phyloP scores from a whole-genome alignment of 2,113 vertebrate species.

The Pavo muticus region DNA sequence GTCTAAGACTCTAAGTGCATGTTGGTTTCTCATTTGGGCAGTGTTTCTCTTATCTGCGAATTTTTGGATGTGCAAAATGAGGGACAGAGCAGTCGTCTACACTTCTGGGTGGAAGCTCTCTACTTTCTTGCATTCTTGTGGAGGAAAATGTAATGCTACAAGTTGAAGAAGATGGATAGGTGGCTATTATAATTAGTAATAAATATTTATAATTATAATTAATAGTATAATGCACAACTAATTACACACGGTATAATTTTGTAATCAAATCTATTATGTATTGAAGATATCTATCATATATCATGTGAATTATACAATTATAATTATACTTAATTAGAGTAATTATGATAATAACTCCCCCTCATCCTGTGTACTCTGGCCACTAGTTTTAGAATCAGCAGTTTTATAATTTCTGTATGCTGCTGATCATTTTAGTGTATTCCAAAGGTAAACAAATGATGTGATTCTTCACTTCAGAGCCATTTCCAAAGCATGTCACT shows the following conservation, averaged over 20 bases:
- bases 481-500: not conserved
- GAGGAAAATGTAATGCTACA: not conserved
- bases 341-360: not conserved
- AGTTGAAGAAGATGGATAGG: not conserved
- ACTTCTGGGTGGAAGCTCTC: not conserved
- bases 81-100: fast-evolving
- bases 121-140: not conserved
- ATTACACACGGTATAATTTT: not conserved
- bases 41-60: fast-evolving
- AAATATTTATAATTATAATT: not conserved
- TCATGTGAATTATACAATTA: not conserved
- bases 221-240: not conserved
- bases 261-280: not conserved
- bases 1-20: not conserved
- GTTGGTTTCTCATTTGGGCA: not conserved
- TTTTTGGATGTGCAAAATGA: not conserved
- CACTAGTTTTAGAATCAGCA: not conserved
- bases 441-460: not conserved
- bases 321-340: not conserved
- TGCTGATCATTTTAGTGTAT: not conserved
- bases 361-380: not conserved
- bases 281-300: not conserved
- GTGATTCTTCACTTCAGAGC: not conserved
- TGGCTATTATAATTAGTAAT: not conserved
- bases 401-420: not conserved